These are phyloP conservation scores for Scaptomyza caliginosa DNA, from an alignment of 2,888 invertebrate genomes.

Conservation along the genomic window DNA sequence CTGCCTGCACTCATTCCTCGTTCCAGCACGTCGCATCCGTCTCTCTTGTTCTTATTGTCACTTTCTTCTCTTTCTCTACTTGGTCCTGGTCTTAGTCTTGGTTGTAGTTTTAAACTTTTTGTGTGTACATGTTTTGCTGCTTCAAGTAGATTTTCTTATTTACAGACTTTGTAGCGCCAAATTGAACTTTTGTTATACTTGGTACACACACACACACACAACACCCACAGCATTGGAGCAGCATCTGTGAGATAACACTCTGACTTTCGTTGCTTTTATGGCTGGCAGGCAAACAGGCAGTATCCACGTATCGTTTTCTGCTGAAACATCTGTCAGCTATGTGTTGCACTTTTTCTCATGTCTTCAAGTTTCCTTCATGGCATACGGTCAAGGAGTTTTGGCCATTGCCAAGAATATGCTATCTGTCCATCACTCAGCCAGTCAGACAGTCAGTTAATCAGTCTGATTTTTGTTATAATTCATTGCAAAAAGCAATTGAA, in stretches of 20 bases:
- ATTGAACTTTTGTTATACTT: constrained; percentile 72
- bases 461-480: constrained; percentile 29
- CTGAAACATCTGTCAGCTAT: constrained; percentile 71
- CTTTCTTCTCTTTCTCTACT: no score
- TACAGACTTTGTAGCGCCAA: constrained; percentile 77
- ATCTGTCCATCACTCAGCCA: constrained; percentile 3
- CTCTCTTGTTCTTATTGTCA: no score
- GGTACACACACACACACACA: constrained; percentile 6
- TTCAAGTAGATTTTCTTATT: constrained; percentile 62
- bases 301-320: constrained; percentile 34
- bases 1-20: constrained; percentile 35
- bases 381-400: constrained; percentile 39
- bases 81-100: constrained; percentile 1
- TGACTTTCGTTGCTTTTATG: constrained; percentile 53
- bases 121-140: constrained; percentile 61
- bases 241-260: constrained; percentile 44
- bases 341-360: constrained; percentile 44
- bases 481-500: constrained; percentile 30
- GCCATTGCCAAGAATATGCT: constrained; percentile 31
- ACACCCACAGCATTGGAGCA: constrained; percentile 7
- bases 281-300: constrained; percentile 19
- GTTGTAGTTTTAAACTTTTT: constrained; percentile 36
- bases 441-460: constrained; percentile 9
- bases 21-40: background rate
- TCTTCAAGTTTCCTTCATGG: constrained; percentile 14